Evolutionary conservation across 2,888 invertebrate species (phyloP).

Genomic region (Dryobota labecula): DNA sequence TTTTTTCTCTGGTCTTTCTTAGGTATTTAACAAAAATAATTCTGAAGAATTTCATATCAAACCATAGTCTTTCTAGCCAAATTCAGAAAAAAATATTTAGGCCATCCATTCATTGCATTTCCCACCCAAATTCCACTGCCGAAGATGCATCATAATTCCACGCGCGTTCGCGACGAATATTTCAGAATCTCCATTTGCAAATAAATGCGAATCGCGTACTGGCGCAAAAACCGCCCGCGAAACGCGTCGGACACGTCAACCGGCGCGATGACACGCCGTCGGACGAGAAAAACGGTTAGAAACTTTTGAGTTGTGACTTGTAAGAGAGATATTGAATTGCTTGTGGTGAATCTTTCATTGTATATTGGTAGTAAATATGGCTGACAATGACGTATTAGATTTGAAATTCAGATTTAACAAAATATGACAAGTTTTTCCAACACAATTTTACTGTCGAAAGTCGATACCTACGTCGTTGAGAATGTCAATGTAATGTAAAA

Average conservation of each 20-base stretch:
- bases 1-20: neutral
- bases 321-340: conserved; percentile 20
- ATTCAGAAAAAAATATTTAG: neutral
- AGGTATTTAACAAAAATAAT: neutral
- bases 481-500: neutral
- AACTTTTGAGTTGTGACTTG: conserved; percentile 9
- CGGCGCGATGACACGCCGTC: conserved; percentile 53
- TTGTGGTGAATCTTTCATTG: conserved; percentile 1
- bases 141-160: conserved; percentile 35
- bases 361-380: neutral
- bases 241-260: conserved; percentile 49
- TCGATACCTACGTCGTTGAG: neutral
- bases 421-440: neutral
- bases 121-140: conserved; percentile 10
- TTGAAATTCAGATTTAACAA: neutral
- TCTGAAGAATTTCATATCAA: neutral
- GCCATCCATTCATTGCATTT: neutral
- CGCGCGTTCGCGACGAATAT: conserved; percentile 30
- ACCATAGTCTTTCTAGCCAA: neutral
- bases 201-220: conserved; percentile 56
- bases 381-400: neutral
- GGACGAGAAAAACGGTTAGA: conserved; percentile 46
- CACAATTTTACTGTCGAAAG: too few species aligned
- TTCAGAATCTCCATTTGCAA: conserved; percentile 43
- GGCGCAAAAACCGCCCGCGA: conserved; percentile 42